Conservation (phyloP, 2,113 vertebrate species). For the Pao palembangensis region DNA sequence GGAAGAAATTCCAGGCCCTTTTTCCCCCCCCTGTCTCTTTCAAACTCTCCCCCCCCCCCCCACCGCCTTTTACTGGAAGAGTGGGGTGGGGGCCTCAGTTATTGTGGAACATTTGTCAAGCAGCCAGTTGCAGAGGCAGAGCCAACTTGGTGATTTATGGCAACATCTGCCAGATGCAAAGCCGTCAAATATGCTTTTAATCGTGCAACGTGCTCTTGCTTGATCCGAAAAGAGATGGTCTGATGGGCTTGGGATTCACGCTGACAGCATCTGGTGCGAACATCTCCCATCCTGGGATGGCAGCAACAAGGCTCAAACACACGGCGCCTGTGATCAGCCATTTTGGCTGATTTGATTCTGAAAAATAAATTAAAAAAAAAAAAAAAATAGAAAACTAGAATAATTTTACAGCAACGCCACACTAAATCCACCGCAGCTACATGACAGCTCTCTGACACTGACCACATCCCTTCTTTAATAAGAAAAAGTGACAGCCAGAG, state of each 20-base stretch:
- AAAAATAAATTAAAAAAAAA: too few relatives aligned
- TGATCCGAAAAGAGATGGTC: constrained; percentile 49
- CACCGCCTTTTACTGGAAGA: constrained; percentile 57
- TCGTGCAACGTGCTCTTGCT: constrained; percentile 40
- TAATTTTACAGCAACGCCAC: too few relatives aligned
- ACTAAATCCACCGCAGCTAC: too few relatives aligned
- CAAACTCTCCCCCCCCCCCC: constrained; percentile 16
- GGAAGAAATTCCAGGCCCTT: constrained; percentile 77
- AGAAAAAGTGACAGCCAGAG: too few relatives aligned
- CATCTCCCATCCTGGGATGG: constrained; percentile 50
- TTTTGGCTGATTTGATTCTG: too few relatives aligned
- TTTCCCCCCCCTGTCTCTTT: constrained; percentile 1
- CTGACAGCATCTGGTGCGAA: constrained; percentile 46
- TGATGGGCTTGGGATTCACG: constrained; percentile 42
- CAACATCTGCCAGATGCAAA: constrained; percentile 76
- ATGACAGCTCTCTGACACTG: too few relatives aligned
- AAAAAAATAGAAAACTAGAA: too few relatives aligned
- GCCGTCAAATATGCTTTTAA: constrained; percentile 63
- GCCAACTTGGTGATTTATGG: constrained; percentile 77
- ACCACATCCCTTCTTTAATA: too few relatives aligned
- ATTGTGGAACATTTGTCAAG: constrained; percentile 81
- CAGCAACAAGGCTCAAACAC: not conserved
- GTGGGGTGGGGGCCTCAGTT: constrained; percentile 67
- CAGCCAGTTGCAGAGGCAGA: constrained; percentile 79
- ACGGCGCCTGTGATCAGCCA: too few relatives aligned